phyloP scores from a whole-genome alignment of 2,797 vertebrate genomes.

The Remorina albescens region DNA sequence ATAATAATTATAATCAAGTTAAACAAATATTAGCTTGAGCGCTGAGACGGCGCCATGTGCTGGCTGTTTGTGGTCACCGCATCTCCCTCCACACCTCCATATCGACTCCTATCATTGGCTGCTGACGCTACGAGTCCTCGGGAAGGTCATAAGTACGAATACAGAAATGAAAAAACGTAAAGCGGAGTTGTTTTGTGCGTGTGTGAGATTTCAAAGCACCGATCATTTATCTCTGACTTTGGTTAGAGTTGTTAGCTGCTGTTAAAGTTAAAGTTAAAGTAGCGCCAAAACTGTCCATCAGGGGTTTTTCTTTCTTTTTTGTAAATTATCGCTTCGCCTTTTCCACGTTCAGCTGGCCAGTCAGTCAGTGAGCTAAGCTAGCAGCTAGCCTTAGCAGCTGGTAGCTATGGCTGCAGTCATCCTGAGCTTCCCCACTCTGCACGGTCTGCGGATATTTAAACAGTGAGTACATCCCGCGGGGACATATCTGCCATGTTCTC shows the following conservation, averaged over 20 bases:
- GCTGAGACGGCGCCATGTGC: slow-evolving; percentile 25
- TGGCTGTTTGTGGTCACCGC: slow-evolving; percentile 11
- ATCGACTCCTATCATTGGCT: slow-evolving; percentile 62
- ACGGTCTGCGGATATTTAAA: slow-evolving; percentile 72
- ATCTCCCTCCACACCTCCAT: slow-evolving; percentile 53
- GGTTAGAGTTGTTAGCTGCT: accelerated
- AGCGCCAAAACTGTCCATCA: accelerated
- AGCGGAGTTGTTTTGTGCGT: accelerated
- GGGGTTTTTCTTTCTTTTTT: too few relatives aligned
- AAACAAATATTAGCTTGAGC: neutral
- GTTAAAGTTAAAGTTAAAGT: too few relatives aligned
- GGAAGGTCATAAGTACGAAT: slow-evolving; percentile 16
- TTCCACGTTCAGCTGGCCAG: neutral
- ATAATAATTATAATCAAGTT: neutral
- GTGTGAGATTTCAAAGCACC: accelerated
- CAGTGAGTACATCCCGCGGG: slow-evolving; percentile 76
- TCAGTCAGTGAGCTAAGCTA: slow-evolving; percentile 13
- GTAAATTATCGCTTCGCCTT: slow-evolving; percentile 33
- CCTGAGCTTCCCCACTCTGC: slow-evolving; percentile 74
- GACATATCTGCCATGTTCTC: neutral
- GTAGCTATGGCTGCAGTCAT: slow-evolving; percentile 81
- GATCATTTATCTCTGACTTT: accelerated
- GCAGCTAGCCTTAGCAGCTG: slow-evolving; percentile 52
- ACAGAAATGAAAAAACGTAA: neutral
- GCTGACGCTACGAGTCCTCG: slow-evolving; percentile 57